Percentiles rank a stretch among this genome's conserved stretches.
phyloP scores from a whole-genome alignment of 1,140 invertebrate species.

The Bemisia tabaci region DNA sequence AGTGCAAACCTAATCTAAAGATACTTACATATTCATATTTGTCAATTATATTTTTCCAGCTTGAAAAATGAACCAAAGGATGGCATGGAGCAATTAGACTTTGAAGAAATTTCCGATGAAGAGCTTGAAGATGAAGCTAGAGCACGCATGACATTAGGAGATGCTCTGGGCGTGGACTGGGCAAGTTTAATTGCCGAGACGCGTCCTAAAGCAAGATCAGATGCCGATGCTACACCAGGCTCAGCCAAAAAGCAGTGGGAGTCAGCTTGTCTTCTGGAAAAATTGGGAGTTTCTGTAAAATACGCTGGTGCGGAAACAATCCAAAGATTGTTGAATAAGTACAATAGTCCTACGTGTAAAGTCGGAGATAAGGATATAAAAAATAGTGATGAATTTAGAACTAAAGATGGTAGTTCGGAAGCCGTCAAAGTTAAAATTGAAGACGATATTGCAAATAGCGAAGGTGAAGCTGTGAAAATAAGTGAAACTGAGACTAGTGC shows the following conservation, averaged over 20 bases:
- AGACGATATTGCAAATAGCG: constrained; percentile 2
- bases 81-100: constrained; percentile 41
- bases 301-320: constrained; percentile 50
- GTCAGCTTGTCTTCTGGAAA: constrained; percentile 51
- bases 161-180: constrained; percentile 84
- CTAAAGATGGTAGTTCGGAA: neutral
- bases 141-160: constrained; percentile 48
- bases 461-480: neutral
- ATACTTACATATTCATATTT: too few relatives aligned
- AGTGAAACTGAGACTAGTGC: constrained; percentile 5
- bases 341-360: constrained; percentile 31
- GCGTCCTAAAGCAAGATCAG: constrained; percentile 35
- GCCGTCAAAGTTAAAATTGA: neutral
- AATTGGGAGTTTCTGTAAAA: constrained; percentile 53
- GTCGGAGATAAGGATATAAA: neutral
- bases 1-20: too few relatives aligned
- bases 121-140: constrained; percentile 55
- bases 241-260: constrained; percentile 58
- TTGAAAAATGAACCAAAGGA: neutral
- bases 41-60: too few relatives aligned
- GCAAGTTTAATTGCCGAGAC: constrained; percentile 67
- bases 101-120: constrained; percentile 80
- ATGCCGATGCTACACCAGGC: constrained; percentile 29
- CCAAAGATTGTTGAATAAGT: constrained; percentile 40
- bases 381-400: constrained; percentile 1